These are phyloP conservation scores for Allobates femoralis DNA, from an alignment of 2,797 vertebrate species.

Conservation along the genomic window DNA sequence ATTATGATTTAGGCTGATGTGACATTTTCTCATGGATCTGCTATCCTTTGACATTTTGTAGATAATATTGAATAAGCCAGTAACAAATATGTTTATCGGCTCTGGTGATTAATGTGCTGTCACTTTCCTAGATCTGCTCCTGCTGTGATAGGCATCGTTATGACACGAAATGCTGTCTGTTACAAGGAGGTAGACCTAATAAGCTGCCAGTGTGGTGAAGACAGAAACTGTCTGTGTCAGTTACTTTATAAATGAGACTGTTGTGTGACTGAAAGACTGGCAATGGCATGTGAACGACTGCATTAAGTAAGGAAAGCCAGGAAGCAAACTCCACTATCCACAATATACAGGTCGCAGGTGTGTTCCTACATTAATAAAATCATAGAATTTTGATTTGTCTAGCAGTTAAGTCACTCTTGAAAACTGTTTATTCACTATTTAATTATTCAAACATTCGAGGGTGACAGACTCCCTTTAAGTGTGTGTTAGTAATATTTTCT, in stretches of 20 bases:
- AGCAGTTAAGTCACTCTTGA: too few species aligned
- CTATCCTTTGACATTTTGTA: neutral
- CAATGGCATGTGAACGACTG: constrained; percentile 15
- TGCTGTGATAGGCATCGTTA: neutral
- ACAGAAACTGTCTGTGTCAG: constrained; percentile 25
- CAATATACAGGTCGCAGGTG: neutral
- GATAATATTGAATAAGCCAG: neutral
- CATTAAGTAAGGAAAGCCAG: neutral
- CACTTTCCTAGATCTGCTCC: neutral
- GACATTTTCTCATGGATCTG: neutral
- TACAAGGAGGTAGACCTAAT: neutral
- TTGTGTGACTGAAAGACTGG: constrained; percentile 18
- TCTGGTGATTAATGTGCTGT: constrained; percentile 27
- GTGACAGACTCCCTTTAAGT: too few species aligned
- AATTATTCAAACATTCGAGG: too few species aligned
- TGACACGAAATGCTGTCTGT: neutral
- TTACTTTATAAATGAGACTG: constrained; percentile 14
- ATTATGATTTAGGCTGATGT: neutral
- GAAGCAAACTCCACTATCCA: neutral
- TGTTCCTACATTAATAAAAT: neutral
- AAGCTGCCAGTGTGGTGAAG: neutral
- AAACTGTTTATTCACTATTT: too few species aligned
- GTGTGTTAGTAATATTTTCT: too few species aligned
- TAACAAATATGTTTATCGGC: neutral
- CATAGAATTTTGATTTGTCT: too few species aligned